Evolutionary conservation across 2,797 vertebrate species (phyloP).

Genomic region (Sebastes hubbsi): DNA sequence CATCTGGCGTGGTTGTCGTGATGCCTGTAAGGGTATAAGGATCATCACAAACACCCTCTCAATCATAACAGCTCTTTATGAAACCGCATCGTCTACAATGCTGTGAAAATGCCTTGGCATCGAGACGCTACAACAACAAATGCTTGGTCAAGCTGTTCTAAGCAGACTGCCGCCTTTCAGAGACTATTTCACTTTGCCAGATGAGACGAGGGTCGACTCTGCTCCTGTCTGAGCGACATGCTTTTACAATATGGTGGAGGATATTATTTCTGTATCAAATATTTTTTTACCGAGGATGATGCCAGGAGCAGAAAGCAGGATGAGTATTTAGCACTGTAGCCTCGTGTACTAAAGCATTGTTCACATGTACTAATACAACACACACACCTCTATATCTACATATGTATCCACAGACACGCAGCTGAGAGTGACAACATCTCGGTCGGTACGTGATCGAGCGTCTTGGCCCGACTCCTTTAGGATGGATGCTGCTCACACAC

Average conservation of each 20-base stretch:
- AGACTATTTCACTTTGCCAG: constrained; percentile 7
- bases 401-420: background rate
- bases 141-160: constrained; percentile 51
- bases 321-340: constrained; percentile 1
- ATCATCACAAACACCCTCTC: constrained; percentile 24
- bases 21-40: background rate
- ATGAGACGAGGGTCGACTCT: background rate
- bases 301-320: constrained; percentile 1
- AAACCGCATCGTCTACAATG: constrained; percentile 19
- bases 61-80: constrained; percentile 19
- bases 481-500: constrained; percentile 39
- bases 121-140: constrained; percentile 44
- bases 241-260: constrained; percentile 24
- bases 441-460: constrained; percentile 18
- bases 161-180: constrained; percentile 13
- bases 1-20: constrained; percentile 20
- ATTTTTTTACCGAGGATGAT: background rate
- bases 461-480: constrained; percentile 23
- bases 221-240: background rate
- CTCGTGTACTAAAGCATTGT: background rate
- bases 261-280: background rate
- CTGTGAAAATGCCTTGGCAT: constrained; percentile 44
- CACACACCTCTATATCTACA: background rate
- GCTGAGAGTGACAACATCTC: constrained; percentile 19
- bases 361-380: background rate